Percentiles rank a stretch among this genome's conserved stretches.
These are phyloP conservation scores for Danio albolineatus DNA, from an alignment of 2,797 vertebrate genomes.

Conservation along the genomic window DNA sequence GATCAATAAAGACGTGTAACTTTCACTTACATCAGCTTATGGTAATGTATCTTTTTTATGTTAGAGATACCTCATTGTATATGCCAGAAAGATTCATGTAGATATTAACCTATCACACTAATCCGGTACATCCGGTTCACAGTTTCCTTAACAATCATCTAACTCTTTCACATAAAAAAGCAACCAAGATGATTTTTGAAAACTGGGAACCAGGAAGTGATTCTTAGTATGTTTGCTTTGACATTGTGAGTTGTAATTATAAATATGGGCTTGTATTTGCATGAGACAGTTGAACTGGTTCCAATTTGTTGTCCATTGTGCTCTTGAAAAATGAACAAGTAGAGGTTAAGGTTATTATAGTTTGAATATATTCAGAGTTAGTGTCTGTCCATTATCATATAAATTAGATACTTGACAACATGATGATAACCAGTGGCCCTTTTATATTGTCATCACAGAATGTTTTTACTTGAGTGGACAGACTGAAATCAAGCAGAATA, in stretches of 20 bases:
- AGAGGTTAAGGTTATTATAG: background rate
- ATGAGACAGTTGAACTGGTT: constrained; percentile 42
- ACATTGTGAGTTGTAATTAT: constrained; percentile 26
- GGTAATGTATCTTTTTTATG: background rate
- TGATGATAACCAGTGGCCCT: background rate
- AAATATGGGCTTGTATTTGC: constrained; percentile 43
- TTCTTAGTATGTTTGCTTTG: constrained; percentile 2
- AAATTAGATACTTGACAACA: background rate
- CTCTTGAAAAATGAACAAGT: background rate
- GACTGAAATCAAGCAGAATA: background rate
- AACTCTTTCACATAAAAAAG: background rate
- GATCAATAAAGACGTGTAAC: background rate
- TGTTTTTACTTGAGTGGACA: background rate
- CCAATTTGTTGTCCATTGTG: constrained; percentile 10
- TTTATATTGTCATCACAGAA: background rate
- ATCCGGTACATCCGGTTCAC: background rate
- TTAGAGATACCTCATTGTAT: background rate
- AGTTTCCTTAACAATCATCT: constrained; percentile 13
- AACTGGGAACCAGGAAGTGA: background rate
- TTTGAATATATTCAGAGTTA: constrained; percentile 3
- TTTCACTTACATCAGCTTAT: background rate
- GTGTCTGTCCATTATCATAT: background rate
- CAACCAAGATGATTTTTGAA: background rate
- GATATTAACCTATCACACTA: background rate
- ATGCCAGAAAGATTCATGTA: background rate